These are phyloP conservation scores for Acropora tenuis DNA, from an alignment of 64 coral and sea anemone species.

Conservation along the genomic window DNA sequence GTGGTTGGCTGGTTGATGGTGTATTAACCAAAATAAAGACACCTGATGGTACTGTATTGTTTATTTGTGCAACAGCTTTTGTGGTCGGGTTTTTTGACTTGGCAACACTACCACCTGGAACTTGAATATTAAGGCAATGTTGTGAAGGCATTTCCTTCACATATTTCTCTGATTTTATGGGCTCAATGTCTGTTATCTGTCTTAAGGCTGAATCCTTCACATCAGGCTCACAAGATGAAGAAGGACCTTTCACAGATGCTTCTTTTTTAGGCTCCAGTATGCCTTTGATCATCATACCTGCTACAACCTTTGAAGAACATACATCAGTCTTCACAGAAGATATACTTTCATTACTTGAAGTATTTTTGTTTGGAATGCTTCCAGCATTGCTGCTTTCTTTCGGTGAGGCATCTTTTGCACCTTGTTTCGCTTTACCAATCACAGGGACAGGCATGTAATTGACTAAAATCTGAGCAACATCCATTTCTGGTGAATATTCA, in stretches of 20 bases:
- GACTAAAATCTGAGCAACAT: constrained; percentile 85
- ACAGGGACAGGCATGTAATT: constrained; percentile 79
- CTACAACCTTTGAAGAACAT: background rate
- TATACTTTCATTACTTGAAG: constrained; percentile 1
- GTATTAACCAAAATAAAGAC: background rate
- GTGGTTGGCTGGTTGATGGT: background rate
- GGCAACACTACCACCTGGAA: background rate
- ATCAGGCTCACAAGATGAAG: background rate
- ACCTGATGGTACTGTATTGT: background rate
- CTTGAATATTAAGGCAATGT: background rate
- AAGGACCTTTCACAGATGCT: background rate
- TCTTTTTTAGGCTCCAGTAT: background rate
- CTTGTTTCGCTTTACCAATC: constrained; percentile 31
- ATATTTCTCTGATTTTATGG: background rate
- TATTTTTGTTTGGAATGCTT: background rate
- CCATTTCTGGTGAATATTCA: constrained; percentile 68
- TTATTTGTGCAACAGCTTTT: background rate
- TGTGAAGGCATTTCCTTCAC: background rate
- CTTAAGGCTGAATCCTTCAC: background rate
- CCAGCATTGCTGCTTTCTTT: background rate
- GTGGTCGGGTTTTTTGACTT: background rate
- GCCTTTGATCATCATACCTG: background rate
- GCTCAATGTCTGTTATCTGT: background rate
- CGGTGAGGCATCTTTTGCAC: background rate
- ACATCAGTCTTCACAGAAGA: background rate